Conservation (phyloP, 2,113 vertebrate species). For the Oryzias celebensis region DNA sequence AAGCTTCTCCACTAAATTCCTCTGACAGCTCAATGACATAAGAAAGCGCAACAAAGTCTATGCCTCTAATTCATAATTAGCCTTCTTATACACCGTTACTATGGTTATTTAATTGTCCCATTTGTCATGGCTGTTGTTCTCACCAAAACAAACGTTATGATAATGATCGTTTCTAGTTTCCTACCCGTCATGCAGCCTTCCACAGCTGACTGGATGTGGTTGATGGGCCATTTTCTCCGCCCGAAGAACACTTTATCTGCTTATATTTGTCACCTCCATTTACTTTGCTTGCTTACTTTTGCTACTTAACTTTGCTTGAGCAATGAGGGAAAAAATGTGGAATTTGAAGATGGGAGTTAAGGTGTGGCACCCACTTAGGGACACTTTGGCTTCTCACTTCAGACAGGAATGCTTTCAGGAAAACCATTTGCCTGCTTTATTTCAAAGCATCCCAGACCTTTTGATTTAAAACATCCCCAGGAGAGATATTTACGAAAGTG, state of each 20-base stretch:
- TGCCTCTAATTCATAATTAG: conserved; percentile 79
- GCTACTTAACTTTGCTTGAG: conserved; percentile 8
- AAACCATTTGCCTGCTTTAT: conserved; percentile 60
- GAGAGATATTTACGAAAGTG: conserved; percentile 74
- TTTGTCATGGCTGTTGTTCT: conserved; percentile 76
- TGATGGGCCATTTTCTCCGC: conserved; percentile 23
- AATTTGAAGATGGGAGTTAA: conserved; percentile 17
- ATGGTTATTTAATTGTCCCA: conserved; percentile 78
- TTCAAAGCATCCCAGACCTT: conserved; percentile 56
- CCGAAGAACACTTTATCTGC: conserved; percentile 46
- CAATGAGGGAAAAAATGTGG: conserved; percentile 21
- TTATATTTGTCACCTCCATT: conserved; percentile 43
- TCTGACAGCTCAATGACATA: conserved; percentile 67
- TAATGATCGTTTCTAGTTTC: conserved; percentile 69
- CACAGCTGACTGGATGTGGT: conserved; percentile 51
- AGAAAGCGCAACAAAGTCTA: conserved; percentile 58
- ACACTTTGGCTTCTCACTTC: conserved; percentile 21
- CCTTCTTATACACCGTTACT: conserved; percentile 72
- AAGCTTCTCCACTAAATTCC: conserved; percentile 51
- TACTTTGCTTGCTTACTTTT: conserved; percentile 22
- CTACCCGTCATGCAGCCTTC: conserved; percentile 49
- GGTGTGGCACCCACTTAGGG: not conserved
- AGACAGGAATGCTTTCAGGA: conserved; percentile 43
- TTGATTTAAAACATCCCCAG: conserved; percentile 70
- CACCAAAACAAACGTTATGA: conserved; percentile 71